A percentile compares a stretch with the other conserved stretches of the same genome.
These are phyloP conservation scores for Harmothoe impar DNA, from an alignment of 2,888 invertebrate genomes.

Conservation along the genomic window DNA sequence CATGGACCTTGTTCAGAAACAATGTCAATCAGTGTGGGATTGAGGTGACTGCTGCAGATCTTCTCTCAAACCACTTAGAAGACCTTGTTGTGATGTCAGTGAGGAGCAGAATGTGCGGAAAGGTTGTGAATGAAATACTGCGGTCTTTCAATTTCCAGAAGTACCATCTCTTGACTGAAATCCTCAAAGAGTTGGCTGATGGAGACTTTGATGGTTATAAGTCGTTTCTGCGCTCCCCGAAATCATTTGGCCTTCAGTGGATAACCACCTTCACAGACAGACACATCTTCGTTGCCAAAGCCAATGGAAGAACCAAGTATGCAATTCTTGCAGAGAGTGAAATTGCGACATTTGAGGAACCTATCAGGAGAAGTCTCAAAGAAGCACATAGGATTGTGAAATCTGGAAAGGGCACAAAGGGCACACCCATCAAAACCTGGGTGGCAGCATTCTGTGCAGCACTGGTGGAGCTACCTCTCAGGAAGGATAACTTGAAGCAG, in stretches of 20 bases:
- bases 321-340: background rate
- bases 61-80: background rate
- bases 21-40: background rate
- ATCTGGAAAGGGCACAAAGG: no score
- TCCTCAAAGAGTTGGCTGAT: slow-evolving; percentile 48
- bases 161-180: background rate
- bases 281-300: background rate
- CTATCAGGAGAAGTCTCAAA: background rate
- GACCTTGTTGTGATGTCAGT: background rate
- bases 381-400: background rate
- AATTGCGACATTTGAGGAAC: background rate
- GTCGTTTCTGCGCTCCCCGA: slow-evolving; percentile 30
- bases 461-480: background rate
- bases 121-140: background rate
- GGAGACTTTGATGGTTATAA: slow-evolving; percentile 26
- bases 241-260: slow-evolving; percentile 25
- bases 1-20: slow-evolving; percentile 29
- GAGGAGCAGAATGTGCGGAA: background rate
- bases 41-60: slow-evolving; percentile 37
- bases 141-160: background rate
- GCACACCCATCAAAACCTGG: background rate
- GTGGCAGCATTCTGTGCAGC: background rate
- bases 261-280: slow-evolving; percentile 39
- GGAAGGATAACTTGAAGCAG: background rate
- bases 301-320: background rate